Evolutionary conservation across 2,888 invertebrate species (phyloP).

Genomic region (Minunthozetes semirufus): DNA sequence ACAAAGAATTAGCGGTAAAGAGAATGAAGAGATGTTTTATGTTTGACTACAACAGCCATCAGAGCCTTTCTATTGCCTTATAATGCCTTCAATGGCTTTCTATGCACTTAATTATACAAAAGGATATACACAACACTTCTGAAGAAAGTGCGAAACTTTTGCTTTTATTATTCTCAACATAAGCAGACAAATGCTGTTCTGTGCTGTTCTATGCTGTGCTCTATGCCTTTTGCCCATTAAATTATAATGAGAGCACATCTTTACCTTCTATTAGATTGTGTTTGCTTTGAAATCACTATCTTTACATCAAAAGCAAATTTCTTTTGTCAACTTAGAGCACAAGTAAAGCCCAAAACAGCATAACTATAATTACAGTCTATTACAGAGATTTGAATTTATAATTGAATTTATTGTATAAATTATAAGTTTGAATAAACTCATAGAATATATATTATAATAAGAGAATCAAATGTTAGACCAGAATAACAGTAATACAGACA

Average conservation of each 20-base stretch:
- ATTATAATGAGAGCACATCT: conserved; percentile 29
- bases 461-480: background rate
- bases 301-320: conserved; percentile 14
- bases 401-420: conserved; percentile 25
- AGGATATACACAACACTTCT: background rate
- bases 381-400: conserved; percentile 31
- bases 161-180: conserved; percentile 23
- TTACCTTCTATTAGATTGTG: conserved; percentile 1
- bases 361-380: conserved; percentile 14
- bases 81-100: background rate
- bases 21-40: conserved; percentile 27
- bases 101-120: conserved; percentile 19
- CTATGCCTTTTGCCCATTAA: no score
- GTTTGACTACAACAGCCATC: conserved; percentile 6
- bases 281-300: conserved; percentile 11
- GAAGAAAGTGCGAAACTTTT: conserved; percentile 32
- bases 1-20: conserved; percentile 23
- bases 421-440: conserved; percentile 12
- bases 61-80: background rate
- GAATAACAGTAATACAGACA: background rate
- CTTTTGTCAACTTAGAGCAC: conserved; percentile 2
- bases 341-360: conserved; percentile 4
- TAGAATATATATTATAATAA: background rate
- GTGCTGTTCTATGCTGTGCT: no score
- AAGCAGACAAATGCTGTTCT: conserved; percentile 23